These are phyloP conservation scores for Temnothorax unifasciatus DNA, from an alignment of 2,888 invertebrate species.

Conservation along the genomic window DNA sequence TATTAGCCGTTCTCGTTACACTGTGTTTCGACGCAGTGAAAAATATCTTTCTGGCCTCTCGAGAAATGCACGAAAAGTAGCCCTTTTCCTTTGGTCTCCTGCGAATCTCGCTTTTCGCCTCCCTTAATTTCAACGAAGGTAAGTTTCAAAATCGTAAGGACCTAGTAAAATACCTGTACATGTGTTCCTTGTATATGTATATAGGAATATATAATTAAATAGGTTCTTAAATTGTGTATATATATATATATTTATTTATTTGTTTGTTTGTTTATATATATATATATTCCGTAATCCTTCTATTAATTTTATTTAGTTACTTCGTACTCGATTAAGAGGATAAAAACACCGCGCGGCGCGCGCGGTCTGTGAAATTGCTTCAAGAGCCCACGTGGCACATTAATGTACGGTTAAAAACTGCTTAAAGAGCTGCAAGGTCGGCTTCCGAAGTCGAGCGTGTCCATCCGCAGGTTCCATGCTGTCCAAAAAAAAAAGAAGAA, in stretches of 20 bases:
- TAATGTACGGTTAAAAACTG: conserved; percentile 56
- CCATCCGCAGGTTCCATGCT: conserved; percentile 33
- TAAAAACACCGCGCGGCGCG: conserved; percentile 67
- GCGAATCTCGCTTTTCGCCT: conserved; percentile 20
- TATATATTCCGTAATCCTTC: conserved; percentile 63
- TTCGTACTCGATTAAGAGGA: conserved; percentile 57
- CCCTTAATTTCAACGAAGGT: conserved; percentile 16
- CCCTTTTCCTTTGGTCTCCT: conserved; percentile 29
- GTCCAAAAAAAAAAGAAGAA: neutral
- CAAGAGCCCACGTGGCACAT: conserved; percentile 67
- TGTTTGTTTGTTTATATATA: conserved; percentile 62
- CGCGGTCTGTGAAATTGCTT: conserved; percentile 69
- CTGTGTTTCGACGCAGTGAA: conserved; percentile 40
- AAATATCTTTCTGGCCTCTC: conserved; percentile 45
- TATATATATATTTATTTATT: conserved; percentile 68
- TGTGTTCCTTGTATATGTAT: conserved; percentile 75
- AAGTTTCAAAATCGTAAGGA: conserved; percentile 53
- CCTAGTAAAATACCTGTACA: conserved; percentile 77
- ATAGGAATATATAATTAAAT: conserved; percentile 77
- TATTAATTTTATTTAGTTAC: conserved; percentile 51
- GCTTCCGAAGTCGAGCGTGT: conserved; percentile 56
- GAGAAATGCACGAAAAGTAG: conserved; percentile 22
- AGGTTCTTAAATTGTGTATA: conserved; percentile 72
- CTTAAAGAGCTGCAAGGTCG: conserved; percentile 58
- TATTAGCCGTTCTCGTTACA: conserved; percentile 57